Base-by-base conservation (phyloP, 2,888 invertebrate genomes). In the Caprella mutica region DNA sequence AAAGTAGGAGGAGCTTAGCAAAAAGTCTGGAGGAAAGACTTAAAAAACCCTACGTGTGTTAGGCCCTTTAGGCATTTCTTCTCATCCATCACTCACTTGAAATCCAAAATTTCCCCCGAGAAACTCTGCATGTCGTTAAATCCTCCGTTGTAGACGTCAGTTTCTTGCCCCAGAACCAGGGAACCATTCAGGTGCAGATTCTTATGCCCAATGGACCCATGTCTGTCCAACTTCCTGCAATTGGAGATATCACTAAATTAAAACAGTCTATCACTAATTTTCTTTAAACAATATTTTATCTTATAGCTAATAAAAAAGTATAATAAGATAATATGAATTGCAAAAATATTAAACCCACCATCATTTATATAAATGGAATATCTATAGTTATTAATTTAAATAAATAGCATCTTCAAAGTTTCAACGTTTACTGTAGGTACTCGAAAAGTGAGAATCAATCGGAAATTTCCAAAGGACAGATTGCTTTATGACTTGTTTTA, bases 141-240 rank as follows among this genome's bases (percentile, higher is more conserved):
- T 17, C 40, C 54, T 17, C 54, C 54, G 24, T 54, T 54, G 21
- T 29, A 44, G 23, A 29, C 33, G 30, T 54, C 54, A 8, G 43
- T 43, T 29, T 54, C 54, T 19, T 54, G 54, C 8, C 54, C 54
- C 43, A 54, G 24, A 9, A 54, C 43, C 8, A 54, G n/a, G 3
- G 54, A 54, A 5, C 54, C 54, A 29, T 54, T 54, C n/a, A 54
- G 38, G 17, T 33, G 23, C 38, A 38, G 21, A 1, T 35, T 24
- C 44, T 1, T 26, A 14, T 8, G n/a, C 5, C 44, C n/a, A 17
- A n/a, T 24, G 17, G 2, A 8, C 24, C 19, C 24, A 6, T 6
- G 17, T 14, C 5, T 14, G 24, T 44, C n/a, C 44, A 44, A 27
- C 2, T 44, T 14, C 24, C 44, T 44, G 44, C 24, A 14, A 14